These are phyloP conservation scores for Daboia siamensis DNA, from an alignment of 2,113 vertebrate species.

Conservation along the genomic window DNA sequence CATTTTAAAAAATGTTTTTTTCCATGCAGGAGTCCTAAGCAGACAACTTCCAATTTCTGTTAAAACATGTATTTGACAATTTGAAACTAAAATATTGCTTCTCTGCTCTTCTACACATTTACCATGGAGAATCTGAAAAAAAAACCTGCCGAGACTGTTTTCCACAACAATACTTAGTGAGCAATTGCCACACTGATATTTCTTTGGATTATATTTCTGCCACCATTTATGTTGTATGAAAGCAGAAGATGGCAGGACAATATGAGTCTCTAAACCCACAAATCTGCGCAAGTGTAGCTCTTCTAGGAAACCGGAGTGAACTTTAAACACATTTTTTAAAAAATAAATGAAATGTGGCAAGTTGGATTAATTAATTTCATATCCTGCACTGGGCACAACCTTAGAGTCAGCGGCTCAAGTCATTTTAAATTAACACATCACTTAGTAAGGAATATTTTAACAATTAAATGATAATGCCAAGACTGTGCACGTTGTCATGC, in stretches of 20 bases:
- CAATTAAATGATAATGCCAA: not conserved
- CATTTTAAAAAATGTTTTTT: not conserved
- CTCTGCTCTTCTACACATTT: not conserved
- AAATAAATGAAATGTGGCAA: not conserved
- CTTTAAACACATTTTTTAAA: not conserved
- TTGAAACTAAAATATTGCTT: not conserved
- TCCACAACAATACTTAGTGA: accelerated
- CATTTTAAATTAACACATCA: not conserved
- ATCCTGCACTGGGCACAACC: not conserved
- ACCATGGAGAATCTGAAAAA: not conserved
- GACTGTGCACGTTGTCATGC: not conserved
- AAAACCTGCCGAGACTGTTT: not conserved
- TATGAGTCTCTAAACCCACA: not conserved
- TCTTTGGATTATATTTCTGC: not conserved
- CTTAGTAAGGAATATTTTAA: not conserved
- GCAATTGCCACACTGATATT: not conserved
- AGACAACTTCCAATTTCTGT: not conserved
- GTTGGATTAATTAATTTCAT: not conserved
- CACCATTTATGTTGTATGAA: not conserved
- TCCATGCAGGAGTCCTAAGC: not conserved
- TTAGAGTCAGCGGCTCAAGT: not conserved
- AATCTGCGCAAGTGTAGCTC: not conserved
- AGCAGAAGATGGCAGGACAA: not conserved
- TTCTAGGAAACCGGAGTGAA: not conserved
- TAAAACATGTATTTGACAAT: not conserved